These are phyloP conservation scores for Mirounga angustirostris DNA, from an alignment of 2,113 vertebrate species.

Conservation along the genomic window DNA sequence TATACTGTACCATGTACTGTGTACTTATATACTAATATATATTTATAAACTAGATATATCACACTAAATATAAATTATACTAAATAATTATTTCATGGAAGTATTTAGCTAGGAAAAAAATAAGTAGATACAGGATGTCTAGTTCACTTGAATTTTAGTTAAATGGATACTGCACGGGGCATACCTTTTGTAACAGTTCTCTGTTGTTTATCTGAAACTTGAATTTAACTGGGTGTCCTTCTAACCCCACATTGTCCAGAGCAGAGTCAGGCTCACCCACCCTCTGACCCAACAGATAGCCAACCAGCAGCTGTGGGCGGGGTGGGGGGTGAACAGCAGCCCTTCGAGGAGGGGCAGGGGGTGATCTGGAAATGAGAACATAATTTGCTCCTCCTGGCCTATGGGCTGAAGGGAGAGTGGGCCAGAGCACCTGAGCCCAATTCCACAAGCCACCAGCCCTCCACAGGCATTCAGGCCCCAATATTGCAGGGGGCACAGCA, in stretches of 20 bases:
- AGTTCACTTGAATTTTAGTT: background rate
- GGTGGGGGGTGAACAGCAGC: background rate
- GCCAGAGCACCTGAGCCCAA: background rate
- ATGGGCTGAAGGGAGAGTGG: accelerated
- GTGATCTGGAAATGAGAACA: accelerated
- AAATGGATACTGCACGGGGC: background rate
- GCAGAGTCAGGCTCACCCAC: background rate
- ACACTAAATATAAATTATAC: background rate
- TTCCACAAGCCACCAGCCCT: accelerated
- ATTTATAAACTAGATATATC: background rate
- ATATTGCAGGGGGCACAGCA: background rate
- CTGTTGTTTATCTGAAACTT: background rate
- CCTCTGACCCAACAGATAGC: accelerated
- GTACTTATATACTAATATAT: background rate
- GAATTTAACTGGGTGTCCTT: background rate
- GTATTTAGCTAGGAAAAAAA: background rate
- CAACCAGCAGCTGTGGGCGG: too few species aligned
- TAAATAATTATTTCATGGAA: background rate
- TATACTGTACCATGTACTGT: background rate
- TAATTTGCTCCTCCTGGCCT: background rate
- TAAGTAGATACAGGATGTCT: background rate
- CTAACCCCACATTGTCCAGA: background rate
- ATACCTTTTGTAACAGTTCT: background rate
- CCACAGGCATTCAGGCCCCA: background rate
- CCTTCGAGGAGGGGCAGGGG: accelerated